Evolutionary conservation across 2,888 invertebrate species (phyloP), one percentile per base, ranked within the genome.

Genomic region (Drosophila quinaria): DNA sequence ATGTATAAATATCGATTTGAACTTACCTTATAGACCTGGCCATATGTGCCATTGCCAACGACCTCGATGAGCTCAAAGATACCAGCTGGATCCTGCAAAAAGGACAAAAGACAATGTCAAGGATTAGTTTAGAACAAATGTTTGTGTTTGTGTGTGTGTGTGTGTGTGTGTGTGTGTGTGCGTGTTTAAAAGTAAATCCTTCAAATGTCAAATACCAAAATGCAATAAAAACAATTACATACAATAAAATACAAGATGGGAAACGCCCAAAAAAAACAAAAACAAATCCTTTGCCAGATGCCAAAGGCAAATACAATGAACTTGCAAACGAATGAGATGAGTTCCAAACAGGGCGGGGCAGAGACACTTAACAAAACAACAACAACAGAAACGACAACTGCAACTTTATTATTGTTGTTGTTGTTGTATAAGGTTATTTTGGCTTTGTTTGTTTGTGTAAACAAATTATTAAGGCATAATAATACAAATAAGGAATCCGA

Each of bases 31-130:
- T 99, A 99, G 68, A 99, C 99, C 95, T 99, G 99, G 86, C 99
- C 99, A 94, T 99, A 99, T 61, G 99, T 99, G 92, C 99, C 99
- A 97, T 99, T 99, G 93, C 99, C 99, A 82, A 99, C 99, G 74
- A 99, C 99, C 95, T 99, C 99, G 92, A 99, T 99, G 78, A 99
- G 95, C 93, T 99, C 99, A 94, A 99, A 99, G 93, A 99, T 99
- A 90, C 99, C 99, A 93, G 99, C 99, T 80, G 99, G 99, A 94
- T 99, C 99, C 99, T 99, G 95, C 89, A 96, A 86, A 19, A 46
- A 56, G 54, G 10, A 67, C 44, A 59, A 55, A 51, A 60, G 37
- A 61, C 13, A 59, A 13, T 49, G 47, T 33, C 49, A 22, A 55
- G 50, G 29, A 59, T 77, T 49, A 67, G 64, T 61, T 50, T 25